Base-by-base conservation (phyloP, 2,888 invertebrate genomes). In the Laothoe populi region DNA sequence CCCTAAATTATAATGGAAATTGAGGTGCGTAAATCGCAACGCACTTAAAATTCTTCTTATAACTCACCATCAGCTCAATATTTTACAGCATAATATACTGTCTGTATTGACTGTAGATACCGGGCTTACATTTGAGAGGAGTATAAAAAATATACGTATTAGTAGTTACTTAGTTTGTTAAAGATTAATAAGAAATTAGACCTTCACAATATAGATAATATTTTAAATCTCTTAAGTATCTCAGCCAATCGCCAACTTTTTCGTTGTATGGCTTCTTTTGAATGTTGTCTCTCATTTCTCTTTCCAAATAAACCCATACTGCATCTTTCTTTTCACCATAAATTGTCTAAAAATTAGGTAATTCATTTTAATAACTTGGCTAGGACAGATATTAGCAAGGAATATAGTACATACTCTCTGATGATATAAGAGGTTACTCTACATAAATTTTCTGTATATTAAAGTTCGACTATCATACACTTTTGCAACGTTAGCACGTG, bases 231-330 rank as follows among this genome's bases (percentile, higher is more conserved):
- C 66, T 87, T 58, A 91, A 69, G 79, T 78, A 90, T 64, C 70
- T 74, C 0, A 90, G 78, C 92, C 92, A 92, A 16, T 73, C 63
- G 49, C 89, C 90, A 2, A 91, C 92, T 81, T 79, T 85, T 65
- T 86, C 79, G 63, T 92, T 92, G 64, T 90, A 91, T 1, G 91
- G 90, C 73, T 90, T 90, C 2, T 74, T 85, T 13, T 78, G 77
- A 16, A 75, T 23, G 60, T 87, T 87, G 69, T 79, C 70, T 66
- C 72, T 69, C 92, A 92, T 91, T 77, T 90, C 90, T 26, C 72
- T 79, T 73, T 91, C 91, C 68, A 92, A 74, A 66, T 78, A 84
- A 64, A 86, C 81, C 92, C 92, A 92, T 74, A 87, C 84, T 66
- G 89, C 90, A 35, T 87, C 88, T 67, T 79, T 82, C 70, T 84